Percentiles rank a stretch among this genome's conserved stretches.
Conservation (phyloP, 1,140 invertebrate species). For the Pseudomyrmex dendroicus region DNA sequence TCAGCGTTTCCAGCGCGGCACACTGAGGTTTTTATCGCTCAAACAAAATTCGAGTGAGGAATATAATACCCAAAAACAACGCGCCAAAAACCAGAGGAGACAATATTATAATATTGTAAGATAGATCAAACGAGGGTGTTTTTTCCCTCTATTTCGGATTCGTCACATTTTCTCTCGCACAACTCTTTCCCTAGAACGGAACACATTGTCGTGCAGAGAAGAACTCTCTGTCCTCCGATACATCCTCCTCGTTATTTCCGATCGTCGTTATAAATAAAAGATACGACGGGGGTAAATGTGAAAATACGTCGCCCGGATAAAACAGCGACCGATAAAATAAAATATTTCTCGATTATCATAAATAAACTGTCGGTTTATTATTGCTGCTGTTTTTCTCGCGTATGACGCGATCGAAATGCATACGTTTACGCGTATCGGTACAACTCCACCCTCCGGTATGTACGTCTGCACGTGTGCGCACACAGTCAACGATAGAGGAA, state of each 20-base stretch:
- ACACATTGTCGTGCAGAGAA: too few species aligned
- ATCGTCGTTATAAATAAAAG: constrained; percentile 2
- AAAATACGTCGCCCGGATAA: neutral
- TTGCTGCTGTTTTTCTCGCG: too few species aligned
- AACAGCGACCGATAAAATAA: neutral
- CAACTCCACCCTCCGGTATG: too few species aligned
- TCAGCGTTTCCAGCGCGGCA: constrained; percentile 35
- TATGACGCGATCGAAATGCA: constrained; percentile 10
- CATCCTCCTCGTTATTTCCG: too few species aligned
- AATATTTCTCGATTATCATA: constrained; percentile 12
- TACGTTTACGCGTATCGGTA: constrained; percentile 1
- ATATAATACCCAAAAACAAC: neutral
- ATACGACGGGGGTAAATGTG: neutral
- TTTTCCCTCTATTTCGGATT: too few species aligned
- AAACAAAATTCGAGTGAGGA: neutral
- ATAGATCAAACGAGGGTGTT: too few species aligned
- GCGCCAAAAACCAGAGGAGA: too few species aligned
- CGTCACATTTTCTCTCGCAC: too few species aligned
- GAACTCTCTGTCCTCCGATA: too few species aligned
- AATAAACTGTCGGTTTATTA: constrained; percentile 20
- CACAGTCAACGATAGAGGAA: constrained; percentile 34
- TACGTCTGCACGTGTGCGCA: constrained; percentile 10
- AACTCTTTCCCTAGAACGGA: too few species aligned
- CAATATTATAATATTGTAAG: too few species aligned
- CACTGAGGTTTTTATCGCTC: neutral